Evolutionary conservation across 2,888 invertebrate genomes (phyloP), one percentile per base, ranked within the genome.

Genomic region (Heterodera filipjevi): DNA sequence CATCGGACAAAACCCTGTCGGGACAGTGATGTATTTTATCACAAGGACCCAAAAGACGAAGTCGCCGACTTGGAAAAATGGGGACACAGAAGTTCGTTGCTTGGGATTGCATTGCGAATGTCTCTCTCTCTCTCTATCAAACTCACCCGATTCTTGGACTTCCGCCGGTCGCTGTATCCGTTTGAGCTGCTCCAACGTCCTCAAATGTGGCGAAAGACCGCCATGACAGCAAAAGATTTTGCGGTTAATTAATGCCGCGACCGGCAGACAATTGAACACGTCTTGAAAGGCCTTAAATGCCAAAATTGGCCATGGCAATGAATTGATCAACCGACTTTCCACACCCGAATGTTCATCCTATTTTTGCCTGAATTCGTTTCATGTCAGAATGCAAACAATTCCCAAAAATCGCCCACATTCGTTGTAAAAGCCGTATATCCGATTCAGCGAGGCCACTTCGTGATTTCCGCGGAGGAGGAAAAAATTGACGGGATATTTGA

Each of bases 401-500:
- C n/a, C 10, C 19, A 30, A 12, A 39, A n/a, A 3, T 44, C 3
- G 82, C 83, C 84, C 82, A 86, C 88, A 88, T 82, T 87, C 87
- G 77, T 87, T 87, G 82, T 87, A 87, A 80, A 87, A 87, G 39
- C 87, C 87, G 80, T 88, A 88, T 78, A 88, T 86, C 71, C 86
- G 78, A 80, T 88, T 88, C 46, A 88, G 80, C 66, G 84, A 84
- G 73, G 86, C 86, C 53, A 87, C 86, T 81, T 88, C 88, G 82
- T 88, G 88, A 81, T 88, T 88, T 64, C 88, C 88, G 22, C 88
- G 84, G 53, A 88, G 82, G 64, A 88, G 82, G 83, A 88, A 88
- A 79, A 88, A 86, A 82, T 87, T 87, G 80, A 85, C 85, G 49
- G 88, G 88, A 74, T 88, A 87, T 81, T 88, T 88, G 81, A 88